phyloP scores from a whole-genome alignment of 2,888 invertebrate species.

The Synanthedon tipuliformis region DNA sequence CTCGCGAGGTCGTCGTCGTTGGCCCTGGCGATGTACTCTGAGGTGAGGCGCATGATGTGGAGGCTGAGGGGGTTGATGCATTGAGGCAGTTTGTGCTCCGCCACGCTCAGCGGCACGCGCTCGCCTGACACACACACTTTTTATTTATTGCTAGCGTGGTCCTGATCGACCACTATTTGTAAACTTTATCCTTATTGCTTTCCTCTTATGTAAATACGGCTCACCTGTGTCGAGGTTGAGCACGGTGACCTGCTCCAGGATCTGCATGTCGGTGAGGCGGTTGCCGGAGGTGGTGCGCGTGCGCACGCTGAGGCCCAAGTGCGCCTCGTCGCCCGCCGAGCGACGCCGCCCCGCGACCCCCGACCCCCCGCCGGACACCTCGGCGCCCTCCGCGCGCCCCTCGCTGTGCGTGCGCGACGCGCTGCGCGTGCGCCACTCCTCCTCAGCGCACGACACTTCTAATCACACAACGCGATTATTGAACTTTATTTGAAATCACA shows the following conservation, averaged over 20 bases:
- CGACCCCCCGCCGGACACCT: neutral
- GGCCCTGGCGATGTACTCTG: slow-evolving; percentile 84
- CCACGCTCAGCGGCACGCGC: slow-evolving; percentile 91
- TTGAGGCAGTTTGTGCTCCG: slow-evolving; percentile 92
- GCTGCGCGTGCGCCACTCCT: slow-evolving; percentile 71
- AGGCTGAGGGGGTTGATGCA: slow-evolving; percentile 94
- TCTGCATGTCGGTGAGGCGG: slow-evolving; percentile 90
- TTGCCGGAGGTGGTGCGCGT: slow-evolving; percentile 89
- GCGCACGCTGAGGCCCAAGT: slow-evolving; percentile 78
- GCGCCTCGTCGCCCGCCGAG: slow-evolving; percentile 85
- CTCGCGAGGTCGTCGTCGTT: slow-evolving; percentile 51
- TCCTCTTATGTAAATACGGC: neutral
- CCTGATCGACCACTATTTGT: too few relatives aligned
- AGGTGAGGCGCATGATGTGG: slow-evolving; percentile 93
- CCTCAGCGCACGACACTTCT: slow-evolving; percentile 11
- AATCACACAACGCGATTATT: slow-evolving; percentile 55
- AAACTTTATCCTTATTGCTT: too few relatives aligned
- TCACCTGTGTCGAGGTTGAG: slow-evolving; percentile 80
- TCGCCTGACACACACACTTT: slow-evolving; percentile 72
- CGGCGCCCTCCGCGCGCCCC: slow-evolving; percentile 47
- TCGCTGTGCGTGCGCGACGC: slow-evolving; percentile 70
- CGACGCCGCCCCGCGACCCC: slow-evolving; percentile 73
- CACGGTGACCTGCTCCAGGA: slow-evolving; percentile 90
- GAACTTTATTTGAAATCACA: too few relatives aligned
- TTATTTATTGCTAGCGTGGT: too few relatives aligned